Evolutionary conservation across 2,113 vertebrate genomes (phyloP).

Genomic region (Potamarius usumacintae): DNA sequence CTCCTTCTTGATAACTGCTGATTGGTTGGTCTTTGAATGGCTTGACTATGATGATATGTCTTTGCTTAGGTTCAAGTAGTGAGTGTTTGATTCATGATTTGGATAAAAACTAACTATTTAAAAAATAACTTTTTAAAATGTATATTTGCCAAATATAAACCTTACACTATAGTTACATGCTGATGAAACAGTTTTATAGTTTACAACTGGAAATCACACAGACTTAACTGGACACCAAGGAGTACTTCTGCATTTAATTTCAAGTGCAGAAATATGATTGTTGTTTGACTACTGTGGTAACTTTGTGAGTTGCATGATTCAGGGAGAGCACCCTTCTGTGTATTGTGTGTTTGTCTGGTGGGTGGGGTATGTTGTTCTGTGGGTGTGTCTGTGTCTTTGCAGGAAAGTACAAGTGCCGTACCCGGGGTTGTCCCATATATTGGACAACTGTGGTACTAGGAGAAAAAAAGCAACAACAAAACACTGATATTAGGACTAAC

Average conservation of each 20-base stretch:
- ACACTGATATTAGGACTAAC: background rate
- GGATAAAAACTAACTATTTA: background rate
- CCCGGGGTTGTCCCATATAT: slow-evolving; percentile 58
- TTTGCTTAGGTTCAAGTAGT: background rate
- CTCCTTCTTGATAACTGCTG: background rate
- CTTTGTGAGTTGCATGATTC: background rate
- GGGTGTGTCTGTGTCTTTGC: slow-evolving; percentile 52
- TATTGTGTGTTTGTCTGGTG: background rate
- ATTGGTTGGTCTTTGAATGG: background rate
- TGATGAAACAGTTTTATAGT: background rate
- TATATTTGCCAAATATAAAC: background rate
- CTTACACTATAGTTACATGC: background rate
- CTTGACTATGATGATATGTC: background rate
- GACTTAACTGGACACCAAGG: background rate
- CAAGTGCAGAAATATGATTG: background rate
- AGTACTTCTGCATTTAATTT: background rate
- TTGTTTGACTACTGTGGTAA: slow-evolving; percentile 28
- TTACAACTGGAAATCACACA: background rate
- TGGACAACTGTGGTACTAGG: too few relatives aligned
- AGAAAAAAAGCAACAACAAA: background rate
- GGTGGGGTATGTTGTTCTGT: slow-evolving; percentile 34
- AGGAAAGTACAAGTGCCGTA: slow-evolving; percentile 47
- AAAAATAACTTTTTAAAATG: too few relatives aligned
- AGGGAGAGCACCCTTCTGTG: slow-evolving; percentile 23
- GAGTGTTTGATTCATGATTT: background rate